These are phyloP conservation scores for Hippasteria phrygiana DNA, from an alignment of 53 echinoderm and acorn worm genomes.

Conservation along the genomic window DNA sequence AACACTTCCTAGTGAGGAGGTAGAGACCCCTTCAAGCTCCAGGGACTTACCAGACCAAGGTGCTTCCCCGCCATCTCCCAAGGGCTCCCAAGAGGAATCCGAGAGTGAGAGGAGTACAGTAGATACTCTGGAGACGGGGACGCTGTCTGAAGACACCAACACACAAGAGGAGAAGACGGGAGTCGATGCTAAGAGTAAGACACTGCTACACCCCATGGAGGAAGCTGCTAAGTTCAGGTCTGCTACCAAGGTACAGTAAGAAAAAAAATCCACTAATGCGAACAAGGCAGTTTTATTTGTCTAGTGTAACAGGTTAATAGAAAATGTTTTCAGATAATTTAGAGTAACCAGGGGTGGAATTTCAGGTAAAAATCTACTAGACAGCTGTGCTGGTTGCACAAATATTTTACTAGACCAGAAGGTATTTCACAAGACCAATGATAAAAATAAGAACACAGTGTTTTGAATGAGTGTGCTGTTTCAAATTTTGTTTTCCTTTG, in stretches of 20 bases:
- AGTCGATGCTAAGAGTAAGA: not conserved
- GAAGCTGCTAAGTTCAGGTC: slow-evolving; percentile 78
- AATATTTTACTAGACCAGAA: no score
- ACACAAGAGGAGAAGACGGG: slow-evolving; percentile 6
- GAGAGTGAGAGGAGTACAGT: slow-evolving; percentile 39
- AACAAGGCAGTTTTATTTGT: no score
- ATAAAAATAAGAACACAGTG: no score
- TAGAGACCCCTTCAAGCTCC: slow-evolving; percentile 10
- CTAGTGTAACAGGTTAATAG: no score
- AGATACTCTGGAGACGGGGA: slow-evolving; percentile 81
- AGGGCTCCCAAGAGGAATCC: slow-evolving; percentile 4
- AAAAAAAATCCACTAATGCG: no score
- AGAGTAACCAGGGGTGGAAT: no score
- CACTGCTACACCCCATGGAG: slow-evolving; percentile 91
- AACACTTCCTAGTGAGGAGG: not conserved
- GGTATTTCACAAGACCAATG: no score
- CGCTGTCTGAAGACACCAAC: slow-evolving; percentile 64
- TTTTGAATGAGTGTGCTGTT: no score
- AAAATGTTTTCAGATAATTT: not conserved
- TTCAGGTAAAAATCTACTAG: no score
- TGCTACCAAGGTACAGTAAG: slow-evolving; percentile 21
- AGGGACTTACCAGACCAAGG: not conserved
- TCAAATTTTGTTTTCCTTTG: no score
- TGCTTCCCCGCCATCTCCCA: not conserved
- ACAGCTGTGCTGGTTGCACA: no score